Conservation (phyloP, 1,140 invertebrate genomes). For the Drosophila kepulauana region DNA sequence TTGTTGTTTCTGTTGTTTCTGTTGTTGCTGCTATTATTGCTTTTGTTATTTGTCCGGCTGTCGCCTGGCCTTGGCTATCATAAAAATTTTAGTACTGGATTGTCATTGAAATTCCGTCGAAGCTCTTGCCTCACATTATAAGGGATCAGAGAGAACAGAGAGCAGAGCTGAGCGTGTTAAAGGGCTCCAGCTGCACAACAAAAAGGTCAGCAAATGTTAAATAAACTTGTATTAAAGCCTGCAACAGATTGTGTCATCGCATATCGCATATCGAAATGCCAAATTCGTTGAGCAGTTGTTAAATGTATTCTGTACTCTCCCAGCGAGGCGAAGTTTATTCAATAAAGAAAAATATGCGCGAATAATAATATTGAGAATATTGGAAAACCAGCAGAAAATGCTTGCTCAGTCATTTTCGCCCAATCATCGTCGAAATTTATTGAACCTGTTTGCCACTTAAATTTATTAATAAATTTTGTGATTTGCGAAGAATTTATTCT, state of each 20-base stretch:
- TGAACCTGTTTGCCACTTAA: background rate
- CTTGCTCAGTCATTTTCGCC: background rate
- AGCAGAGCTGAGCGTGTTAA: background rate
- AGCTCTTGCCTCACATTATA: slow-evolving; percentile 19
- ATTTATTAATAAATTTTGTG: background rate
- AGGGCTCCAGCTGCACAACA: slow-evolving; percentile 17
- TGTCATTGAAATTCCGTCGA: slow-evolving; percentile 42
- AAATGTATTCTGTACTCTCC: background rate
- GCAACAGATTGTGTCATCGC: slow-evolving; percentile 17
- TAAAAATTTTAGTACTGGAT: slow-evolving; percentile 52
- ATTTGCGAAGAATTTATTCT: too few species aligned
- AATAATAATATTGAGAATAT: background rate
- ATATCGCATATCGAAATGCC: background rate
- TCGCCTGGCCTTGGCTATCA: slow-evolving; percentile 35
- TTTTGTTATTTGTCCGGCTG: slow-evolving; percentile 49
- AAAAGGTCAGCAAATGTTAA: slow-evolving; percentile 36
- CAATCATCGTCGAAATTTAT: background rate
- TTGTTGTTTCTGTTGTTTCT: slow-evolving; percentile 13
- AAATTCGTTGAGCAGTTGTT: background rate
- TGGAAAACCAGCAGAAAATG: background rate
- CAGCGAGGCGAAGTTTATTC: background rate
- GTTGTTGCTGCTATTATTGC: slow-evolving; percentile 47
- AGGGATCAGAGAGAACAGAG: background rate
- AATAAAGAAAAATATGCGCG: background rate
- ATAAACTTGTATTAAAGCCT: slow-evolving; percentile 8